Evolutionary conservation across 2,113 vertebrate species (phyloP).

Genomic region (Halichoerus grypus): DNA sequence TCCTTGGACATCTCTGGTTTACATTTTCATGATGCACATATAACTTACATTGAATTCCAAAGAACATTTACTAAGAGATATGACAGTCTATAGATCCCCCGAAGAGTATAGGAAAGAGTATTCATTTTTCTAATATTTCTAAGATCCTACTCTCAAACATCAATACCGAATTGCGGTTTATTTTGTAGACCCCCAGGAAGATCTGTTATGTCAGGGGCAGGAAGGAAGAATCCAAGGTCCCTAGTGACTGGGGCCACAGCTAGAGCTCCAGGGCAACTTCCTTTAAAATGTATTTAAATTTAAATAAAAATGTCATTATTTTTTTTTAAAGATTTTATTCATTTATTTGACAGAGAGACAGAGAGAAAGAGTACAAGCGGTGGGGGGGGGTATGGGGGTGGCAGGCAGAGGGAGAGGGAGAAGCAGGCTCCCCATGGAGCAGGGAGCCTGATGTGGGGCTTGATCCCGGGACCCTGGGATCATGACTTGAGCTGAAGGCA

Average conservation of each 20-base stretch:
- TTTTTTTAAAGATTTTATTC: background rate
- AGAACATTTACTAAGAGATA: background rate
- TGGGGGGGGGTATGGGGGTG: too few relatives aligned
- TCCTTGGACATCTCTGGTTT: background rate
- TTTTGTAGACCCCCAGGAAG: background rate
- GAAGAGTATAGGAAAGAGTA: background rate
- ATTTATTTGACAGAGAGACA: background rate
- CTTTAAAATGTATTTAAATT: constrained; percentile 6
- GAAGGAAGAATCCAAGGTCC: background rate
- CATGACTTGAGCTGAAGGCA: background rate
- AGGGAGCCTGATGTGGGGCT: background rate
- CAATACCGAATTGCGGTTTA: background rate
- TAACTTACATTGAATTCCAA: constrained; percentile 1
- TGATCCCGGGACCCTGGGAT: background rate
- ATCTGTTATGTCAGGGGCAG: background rate
- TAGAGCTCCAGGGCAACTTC: background rate
- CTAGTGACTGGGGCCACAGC: background rate
- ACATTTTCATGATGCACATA: background rate
- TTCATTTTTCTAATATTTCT: background rate
- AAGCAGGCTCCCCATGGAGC: too few relatives aligned
- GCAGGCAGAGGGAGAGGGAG: background rate
- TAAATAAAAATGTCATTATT: constrained; percentile 16
- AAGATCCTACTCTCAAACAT: background rate
- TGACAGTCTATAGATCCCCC: background rate
- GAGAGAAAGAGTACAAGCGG: background rate